Evolutionary conservation across 1,140 invertebrate species (phyloP).

Genomic region (Trichonephila clavata): DNA sequence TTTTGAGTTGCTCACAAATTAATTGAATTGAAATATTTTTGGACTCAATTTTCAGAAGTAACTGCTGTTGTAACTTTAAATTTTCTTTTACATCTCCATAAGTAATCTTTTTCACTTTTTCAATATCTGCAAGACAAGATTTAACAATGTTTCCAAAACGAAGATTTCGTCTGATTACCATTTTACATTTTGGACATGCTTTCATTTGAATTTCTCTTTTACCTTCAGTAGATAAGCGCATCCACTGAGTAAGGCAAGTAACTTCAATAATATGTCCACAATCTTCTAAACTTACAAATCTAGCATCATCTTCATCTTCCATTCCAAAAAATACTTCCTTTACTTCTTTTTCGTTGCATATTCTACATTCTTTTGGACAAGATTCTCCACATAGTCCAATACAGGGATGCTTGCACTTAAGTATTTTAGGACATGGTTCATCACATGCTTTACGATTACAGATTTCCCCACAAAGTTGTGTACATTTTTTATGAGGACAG

Average conservation of each 20-base stretch:
- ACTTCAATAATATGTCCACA: constrained; percentile 85
- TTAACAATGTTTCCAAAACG: constrained; percentile 85
- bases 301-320: constrained; percentile 80
- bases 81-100: constrained; percentile 74
- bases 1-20: neutral
- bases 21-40: neutral
- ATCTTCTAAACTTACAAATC: constrained; percentile 84
- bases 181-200: constrained; percentile 85
- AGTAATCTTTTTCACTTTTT: constrained; percentile 82
- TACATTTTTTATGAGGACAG: constrained; percentile 84
- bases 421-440: constrained; percentile 81
- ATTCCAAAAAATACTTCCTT: constrained; percentile 83
- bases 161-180: constrained; percentile 84
- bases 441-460: constrained; percentile 84
- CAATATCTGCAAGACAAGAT: constrained; percentile 82
- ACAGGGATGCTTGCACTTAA: constrained; percentile 87
- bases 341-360: constrained; percentile 82
- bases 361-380: constrained; percentile 81
- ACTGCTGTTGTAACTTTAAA: neutral
- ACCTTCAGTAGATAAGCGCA: constrained; percentile 79
- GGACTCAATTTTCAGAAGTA: neutral
- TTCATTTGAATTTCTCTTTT: constrained; percentile 82
- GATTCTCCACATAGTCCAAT: constrained; percentile 87
- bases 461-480: constrained; percentile 83
- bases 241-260: constrained; percentile 83